Conservation (phyloP, 2,113 vertebrate genomes). For the Ciconia stormi region DNA sequence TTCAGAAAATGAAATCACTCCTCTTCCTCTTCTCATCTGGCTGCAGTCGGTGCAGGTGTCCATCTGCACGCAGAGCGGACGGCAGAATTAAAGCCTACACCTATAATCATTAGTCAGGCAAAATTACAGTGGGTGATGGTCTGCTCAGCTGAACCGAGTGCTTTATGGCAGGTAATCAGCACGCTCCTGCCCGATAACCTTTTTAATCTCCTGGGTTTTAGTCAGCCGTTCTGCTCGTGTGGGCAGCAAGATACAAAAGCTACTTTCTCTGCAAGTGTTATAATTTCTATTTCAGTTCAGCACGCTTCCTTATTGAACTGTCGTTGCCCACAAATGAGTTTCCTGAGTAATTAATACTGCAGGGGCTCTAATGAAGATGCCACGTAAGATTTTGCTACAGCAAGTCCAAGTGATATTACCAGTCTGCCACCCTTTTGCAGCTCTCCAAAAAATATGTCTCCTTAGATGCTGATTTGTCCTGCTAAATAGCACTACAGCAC, state of each 20-base stretch:
- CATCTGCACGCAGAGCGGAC: not conserved
- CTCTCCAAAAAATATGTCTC: not conserved
- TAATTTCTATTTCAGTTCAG: not conserved
- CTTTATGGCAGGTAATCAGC: constrained; percentile 9
- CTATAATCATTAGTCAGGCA: not conserved
- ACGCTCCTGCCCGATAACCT: not conserved
- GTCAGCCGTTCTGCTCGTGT: not conserved
- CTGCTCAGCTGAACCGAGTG: not conserved
- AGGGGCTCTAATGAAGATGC: not conserved
- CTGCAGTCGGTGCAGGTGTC: not conserved
- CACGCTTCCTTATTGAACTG: not conserved
- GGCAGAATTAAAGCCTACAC: not conserved
- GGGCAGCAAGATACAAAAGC: not conserved
- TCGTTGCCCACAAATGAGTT: not conserved
- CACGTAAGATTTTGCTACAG: not conserved
- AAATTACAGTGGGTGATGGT: not conserved
- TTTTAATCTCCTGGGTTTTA: not conserved
- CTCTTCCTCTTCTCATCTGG: not conserved
- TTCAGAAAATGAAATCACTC: not conserved
- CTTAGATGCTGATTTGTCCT: not conserved
- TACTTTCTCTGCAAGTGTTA: not conserved
- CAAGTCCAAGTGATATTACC: not conserved
- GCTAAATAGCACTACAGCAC: not conserved
- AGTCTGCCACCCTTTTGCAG: not conserved
- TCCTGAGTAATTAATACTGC: not conserved